phyloP scores from a whole-genome alignment of 2,888 invertebrate genomes.

The Empis livida region DNA sequence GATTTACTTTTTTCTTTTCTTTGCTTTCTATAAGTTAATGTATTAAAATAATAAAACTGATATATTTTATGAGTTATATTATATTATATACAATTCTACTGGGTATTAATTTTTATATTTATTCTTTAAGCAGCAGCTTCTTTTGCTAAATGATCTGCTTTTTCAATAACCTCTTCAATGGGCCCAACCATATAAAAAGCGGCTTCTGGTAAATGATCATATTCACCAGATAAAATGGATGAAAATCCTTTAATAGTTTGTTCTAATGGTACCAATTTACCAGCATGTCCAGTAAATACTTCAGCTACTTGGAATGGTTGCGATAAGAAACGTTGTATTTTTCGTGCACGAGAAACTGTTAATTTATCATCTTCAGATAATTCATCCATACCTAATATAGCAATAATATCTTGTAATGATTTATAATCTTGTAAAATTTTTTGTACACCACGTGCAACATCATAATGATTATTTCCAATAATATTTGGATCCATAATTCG shows the following conservation, averaged over 20 bases:
- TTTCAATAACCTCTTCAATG: slow-evolving; percentile 75
- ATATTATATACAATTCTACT: no score
- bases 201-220: slow-evolving; percentile 86
- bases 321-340: slow-evolving; percentile 88
- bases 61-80: no score
- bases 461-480: slow-evolving; percentile 82
- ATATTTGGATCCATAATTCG: slow-evolving; percentile 91
- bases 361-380: slow-evolving; percentile 92
- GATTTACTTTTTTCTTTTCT: no score
- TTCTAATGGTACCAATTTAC: slow-evolving; percentile 75
- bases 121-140: slow-evolving; percentile 13
- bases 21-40: no score
- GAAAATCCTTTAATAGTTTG: slow-evolving; percentile 86
- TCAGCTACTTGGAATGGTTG: slow-evolving; percentile 91
- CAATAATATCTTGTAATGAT: slow-evolving; percentile 83
- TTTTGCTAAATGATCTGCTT: slow-evolving; percentile 50
- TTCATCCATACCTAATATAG: slow-evolving; percentile 88
- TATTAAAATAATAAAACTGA: no score
- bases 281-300: slow-evolving; percentile 85
- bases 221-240: slow-evolving; percentile 67
- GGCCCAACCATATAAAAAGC: slow-evolving; percentile 96
- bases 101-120: no score
- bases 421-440: slow-evolving; percentile 63
- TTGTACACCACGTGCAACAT: slow-evolving; percentile 80
- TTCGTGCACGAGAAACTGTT: slow-evolving; percentile 84